Conservation (phyloP, 1,140 invertebrate genomes). For the Heliothis subflexa region DNA sequence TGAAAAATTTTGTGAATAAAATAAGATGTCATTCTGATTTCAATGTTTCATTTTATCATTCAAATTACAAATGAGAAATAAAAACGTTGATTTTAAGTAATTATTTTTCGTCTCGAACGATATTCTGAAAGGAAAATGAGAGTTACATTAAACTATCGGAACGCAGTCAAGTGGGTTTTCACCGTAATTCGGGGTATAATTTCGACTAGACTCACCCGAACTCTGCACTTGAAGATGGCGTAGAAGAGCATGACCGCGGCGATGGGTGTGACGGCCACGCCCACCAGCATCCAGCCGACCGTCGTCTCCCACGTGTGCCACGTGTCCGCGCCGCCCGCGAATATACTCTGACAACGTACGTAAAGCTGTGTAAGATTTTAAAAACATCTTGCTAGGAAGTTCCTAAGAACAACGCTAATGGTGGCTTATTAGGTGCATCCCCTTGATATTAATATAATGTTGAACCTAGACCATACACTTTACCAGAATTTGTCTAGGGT, state of each 20-base stretch:
- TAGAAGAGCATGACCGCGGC: slow-evolving; percentile 63
- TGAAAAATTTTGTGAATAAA: slow-evolving; percentile 85
- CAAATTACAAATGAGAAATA: slow-evolving; percentile 3
- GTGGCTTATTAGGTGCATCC: no score
- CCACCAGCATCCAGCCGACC: slow-evolving; percentile 64
- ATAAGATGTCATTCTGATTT: slow-evolving; percentile 82
- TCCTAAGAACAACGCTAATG: slow-evolving; percentile 5
- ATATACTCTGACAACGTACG: slow-evolving; percentile 56
- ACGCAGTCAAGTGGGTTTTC: no score
- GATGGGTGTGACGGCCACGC: slow-evolving; percentile 58
- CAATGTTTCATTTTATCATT: slow-evolving; percentile 52
- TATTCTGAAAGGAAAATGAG: slow-evolving; percentile 65
- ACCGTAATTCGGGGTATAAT: no score
- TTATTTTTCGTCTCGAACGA: slow-evolving; percentile 68
- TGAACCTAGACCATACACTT: no score
- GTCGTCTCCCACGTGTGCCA: slow-evolving; percentile 51
- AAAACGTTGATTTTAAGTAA: not conserved
- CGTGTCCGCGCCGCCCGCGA: slow-evolving; percentile 52
- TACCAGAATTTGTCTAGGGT: no score
- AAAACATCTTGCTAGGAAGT: not conserved
- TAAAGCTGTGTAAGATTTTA: not conserved
- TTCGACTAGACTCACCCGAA: slow-evolving; percentile 62
- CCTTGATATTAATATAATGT: no score
- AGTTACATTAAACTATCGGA: not conserved
- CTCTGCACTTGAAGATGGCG: slow-evolving; percentile 72